Evolutionary conservation across 2,797 vertebrate genomes (phyloP).

Genomic region (Girardinus metallicus): DNA sequence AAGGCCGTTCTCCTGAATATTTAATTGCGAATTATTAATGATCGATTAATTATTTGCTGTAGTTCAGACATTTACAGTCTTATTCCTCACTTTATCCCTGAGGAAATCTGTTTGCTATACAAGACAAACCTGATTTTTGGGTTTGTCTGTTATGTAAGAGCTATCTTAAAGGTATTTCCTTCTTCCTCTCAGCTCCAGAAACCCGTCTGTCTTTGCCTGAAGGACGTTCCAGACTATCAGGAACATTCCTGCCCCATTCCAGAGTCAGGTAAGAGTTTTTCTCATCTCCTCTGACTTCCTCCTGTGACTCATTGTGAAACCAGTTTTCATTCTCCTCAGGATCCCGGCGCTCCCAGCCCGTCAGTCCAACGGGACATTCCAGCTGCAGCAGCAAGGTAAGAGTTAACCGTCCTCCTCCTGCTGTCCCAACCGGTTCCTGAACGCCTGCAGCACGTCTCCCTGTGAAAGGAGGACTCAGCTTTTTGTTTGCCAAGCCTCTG

Average conservation of each 20-base stretch:
- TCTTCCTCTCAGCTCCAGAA: not conserved
- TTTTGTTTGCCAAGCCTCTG: not conserved
- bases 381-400: not conserved
- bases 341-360: too few relatives aligned
- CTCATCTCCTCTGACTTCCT: not conserved
- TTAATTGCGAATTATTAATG: not conserved
- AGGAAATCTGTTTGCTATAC: not conserved
- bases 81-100: not conserved
- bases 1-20: too few relatives aligned
- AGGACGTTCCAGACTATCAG: not conserved
- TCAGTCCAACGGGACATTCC: not conserved
- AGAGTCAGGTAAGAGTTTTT: not conserved
- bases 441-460: not conserved
- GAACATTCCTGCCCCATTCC: not conserved
- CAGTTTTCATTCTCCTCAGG: not conserved
- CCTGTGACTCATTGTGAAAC: not conserved
- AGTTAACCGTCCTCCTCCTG: not conserved
- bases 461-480: not conserved
- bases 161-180: not conserved
- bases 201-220: not conserved
- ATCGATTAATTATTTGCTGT: not conserved
- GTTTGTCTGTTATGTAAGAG: not conserved
- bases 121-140: not conserved
- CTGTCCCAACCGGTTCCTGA: not conserved
- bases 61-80: not conserved